These are phyloP conservation scores for Macrosiphum euphorbiae DNA, from an alignment of 2,888 invertebrate genomes.

Conservation along the genomic window DNA sequence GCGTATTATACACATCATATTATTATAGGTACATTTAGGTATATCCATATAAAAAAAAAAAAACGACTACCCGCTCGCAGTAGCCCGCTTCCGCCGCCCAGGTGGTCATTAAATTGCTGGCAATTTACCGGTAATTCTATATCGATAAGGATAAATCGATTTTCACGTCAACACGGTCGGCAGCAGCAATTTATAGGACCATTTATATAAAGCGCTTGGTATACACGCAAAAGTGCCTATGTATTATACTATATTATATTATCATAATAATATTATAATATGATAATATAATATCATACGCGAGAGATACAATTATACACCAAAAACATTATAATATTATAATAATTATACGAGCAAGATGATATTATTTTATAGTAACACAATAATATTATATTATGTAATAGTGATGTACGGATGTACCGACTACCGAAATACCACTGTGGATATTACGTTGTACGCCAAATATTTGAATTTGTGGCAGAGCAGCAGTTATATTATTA, in stretches of 20 bases:
- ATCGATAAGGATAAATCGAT: conserved; percentile 48
- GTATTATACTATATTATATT: background rate
- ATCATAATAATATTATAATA: no score
- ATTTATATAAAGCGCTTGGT: background rate
- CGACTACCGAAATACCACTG: background rate
- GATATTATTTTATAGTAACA: background rate
- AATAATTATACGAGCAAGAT: background rate
- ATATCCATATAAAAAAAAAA: background rate
- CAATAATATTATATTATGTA: background rate
- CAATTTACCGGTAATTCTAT: conserved; percentile 45
- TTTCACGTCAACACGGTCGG: conserved; percentile 19
- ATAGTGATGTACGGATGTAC: background rate
- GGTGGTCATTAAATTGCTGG: conserved; percentile 27
- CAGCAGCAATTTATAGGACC: background rate
- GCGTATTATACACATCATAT: background rate
- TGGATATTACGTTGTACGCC: background rate
- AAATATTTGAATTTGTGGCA: background rate
- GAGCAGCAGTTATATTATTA: background rate
- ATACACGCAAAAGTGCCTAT: background rate
- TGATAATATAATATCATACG: no score
- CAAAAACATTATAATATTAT: background rate
- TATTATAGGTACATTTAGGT: background rate
- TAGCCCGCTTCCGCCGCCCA: background rate
- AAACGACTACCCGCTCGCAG: conserved; percentile 4
- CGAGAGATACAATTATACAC: background rate